Conservation (phyloP, 2,797 vertebrate genomes). For the Smutsia temminckii region DNA sequence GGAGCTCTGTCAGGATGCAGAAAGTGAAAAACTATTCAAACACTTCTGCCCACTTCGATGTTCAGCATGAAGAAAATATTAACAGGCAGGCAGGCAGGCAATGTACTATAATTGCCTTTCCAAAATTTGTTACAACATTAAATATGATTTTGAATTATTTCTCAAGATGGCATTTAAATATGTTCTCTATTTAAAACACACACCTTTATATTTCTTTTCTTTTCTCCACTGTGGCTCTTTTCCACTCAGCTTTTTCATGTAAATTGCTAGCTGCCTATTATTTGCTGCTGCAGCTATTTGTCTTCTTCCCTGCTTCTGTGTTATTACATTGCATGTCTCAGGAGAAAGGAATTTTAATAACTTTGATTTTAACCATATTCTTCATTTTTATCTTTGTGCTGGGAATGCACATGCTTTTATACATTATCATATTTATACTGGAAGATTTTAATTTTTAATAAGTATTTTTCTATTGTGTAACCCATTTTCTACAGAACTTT, state of each 20-base stretch:
- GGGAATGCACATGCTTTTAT: not conserved
- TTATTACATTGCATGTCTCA: not conserved
- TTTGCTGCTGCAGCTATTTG: not conserved
- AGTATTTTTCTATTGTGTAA: not conserved
- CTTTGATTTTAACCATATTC: not conserved
- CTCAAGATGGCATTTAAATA: conserved; percentile 46
- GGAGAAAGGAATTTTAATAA: conserved; percentile 52
- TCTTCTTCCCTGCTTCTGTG: not conserved
- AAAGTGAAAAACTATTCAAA: conserved; percentile 48
- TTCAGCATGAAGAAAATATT: conserved; percentile 25
- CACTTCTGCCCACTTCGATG: conserved; percentile 27
- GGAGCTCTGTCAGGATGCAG: not conserved
- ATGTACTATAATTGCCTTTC: conserved; percentile 38
- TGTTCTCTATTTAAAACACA: conserved; percentile 7
- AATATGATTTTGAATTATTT: conserved; percentile 57
- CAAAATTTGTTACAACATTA: conserved; percentile 44
- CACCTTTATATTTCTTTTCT: conserved; percentile 51
- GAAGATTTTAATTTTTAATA: not conserved
- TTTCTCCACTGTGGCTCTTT: not conserved
- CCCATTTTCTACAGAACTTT: not conserved
- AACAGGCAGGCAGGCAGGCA: not conserved
- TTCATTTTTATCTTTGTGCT: conserved; percentile 27
- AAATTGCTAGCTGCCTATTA: conserved; percentile 38
- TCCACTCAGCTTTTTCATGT: conserved; percentile 23
- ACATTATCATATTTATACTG: not conserved